phyloP scores from a whole-genome alignment of 2,888 invertebrate genomes.

The Bombylius major region DNA sequence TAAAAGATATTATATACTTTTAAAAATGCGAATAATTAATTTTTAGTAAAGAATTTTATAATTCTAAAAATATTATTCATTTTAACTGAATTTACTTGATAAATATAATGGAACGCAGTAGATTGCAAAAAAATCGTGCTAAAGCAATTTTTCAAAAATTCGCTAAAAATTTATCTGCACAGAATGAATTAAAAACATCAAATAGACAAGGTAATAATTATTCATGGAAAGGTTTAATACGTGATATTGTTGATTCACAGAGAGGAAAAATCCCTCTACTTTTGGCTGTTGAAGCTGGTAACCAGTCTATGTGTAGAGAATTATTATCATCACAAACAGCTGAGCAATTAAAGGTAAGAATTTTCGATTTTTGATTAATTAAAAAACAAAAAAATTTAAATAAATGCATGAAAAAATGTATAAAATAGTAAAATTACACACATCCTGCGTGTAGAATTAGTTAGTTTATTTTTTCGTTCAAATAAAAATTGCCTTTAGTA shows the following conservation, averaged over 20 bases:
- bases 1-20: too few species aligned
- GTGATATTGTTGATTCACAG: constrained; percentile 51
- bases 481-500: neutral
- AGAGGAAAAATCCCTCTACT: constrained; percentile 88
- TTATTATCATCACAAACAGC: constrained; percentile 75
- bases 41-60: too few species aligned
- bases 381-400: neutral
- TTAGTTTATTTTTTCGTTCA: neutral
- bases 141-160: constrained; percentile 34
- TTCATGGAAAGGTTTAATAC: constrained; percentile 44
- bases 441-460: neutral
- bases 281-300: constrained; percentile 88
- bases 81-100: too few species aligned
- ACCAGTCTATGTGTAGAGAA: constrained; percentile 90
- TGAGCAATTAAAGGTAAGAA: constrained; percentile 65
- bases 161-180: constrained; percentile 35
- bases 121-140: constrained; percentile 4
- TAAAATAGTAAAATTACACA: neutral
- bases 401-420: neutral
- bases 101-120: neutral
- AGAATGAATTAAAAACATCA: constrained; percentile 1
- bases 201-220: constrained; percentile 10
- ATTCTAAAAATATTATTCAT: too few species aligned
- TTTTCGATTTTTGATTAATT: too few species aligned
- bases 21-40: too few species aligned